A percentile compares a stretch with the other conserved stretches of the same genome.
These are phyloP conservation scores for Anaspis maculata DNA, from an alignment of 2,888 invertebrate genomes.

Conservation along the genomic window DNA sequence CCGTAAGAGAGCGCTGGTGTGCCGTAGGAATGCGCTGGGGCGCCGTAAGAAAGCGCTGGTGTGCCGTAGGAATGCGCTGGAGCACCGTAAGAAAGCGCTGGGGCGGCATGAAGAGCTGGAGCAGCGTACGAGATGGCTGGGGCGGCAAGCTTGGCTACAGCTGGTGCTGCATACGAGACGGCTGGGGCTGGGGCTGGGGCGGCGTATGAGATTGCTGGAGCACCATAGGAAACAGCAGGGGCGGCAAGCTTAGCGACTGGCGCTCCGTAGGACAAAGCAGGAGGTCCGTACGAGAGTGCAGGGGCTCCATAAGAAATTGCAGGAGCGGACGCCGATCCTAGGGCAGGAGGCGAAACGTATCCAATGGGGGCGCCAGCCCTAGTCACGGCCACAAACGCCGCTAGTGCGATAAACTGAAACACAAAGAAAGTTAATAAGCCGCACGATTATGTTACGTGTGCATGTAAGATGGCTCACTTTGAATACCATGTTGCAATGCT, in stretches of 20 bases:
- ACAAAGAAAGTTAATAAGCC: neutral
- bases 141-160: conserved; percentile 14
- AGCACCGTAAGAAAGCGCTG: conserved; percentile 13
- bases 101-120: too few species aligned
- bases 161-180: too few species aligned
- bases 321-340: too few species aligned
- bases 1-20: conserved; percentile 10
- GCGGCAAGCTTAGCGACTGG: conserved; percentile 5
- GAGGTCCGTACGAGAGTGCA: conserved; percentile 2
- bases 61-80: conserved; percentile 14
- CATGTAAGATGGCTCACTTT: neutral
- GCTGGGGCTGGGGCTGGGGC: conserved; percentile 9
- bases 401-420: neutral
- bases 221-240: too few species aligned
- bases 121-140: conserved; percentile 16
- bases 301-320: conserved; percentile 12
- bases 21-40: conserved; percentile 15
- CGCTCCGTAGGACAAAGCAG: conserved; percentile 12
- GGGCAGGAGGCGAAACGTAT: too few species aligned
- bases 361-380: conserved; percentile 6
- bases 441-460: too few species aligned
- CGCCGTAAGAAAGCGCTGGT: conserved; percentile 11
- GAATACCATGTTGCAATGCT: neutral
- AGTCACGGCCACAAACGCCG: conserved; percentile 8
- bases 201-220: conserved; percentile 1